A percentile compares a stretch with the other conserved stretches of the same genome.
phyloP scores from a whole-genome alignment of 2,113 vertebrate species.

The Corythornis vintsioides region DNA sequence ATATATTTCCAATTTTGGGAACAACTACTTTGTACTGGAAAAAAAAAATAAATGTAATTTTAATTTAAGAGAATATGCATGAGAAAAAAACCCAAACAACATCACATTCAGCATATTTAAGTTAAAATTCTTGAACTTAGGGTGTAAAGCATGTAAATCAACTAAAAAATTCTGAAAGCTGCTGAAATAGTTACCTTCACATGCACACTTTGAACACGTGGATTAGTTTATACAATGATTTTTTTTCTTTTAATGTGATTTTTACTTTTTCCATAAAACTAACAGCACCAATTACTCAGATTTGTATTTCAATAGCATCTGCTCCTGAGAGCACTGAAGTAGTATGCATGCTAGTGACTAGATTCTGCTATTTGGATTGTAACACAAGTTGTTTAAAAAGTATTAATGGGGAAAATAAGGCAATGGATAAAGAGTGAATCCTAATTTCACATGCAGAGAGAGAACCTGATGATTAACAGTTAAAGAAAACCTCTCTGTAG shows the following conservation, averaged over 20 bases:
- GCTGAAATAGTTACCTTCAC: neutral
- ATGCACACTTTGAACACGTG: neutral
- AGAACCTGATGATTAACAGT: neutral
- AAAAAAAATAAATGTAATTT: constrained; percentile 5
- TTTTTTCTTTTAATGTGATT: neutral
- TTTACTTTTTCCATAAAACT: neutral
- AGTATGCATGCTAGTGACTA: neutral
- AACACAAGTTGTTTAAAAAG: neutral
- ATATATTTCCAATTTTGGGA: constrained; percentile 97
- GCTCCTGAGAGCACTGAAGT: neutral
- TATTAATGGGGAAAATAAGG: neutral
- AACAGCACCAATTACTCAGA: neutral
- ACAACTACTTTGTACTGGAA: constrained; percentile 96
- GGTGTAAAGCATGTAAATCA: neutral
- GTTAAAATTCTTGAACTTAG: neutral
- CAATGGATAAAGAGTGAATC: neutral
- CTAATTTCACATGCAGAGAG: neutral
- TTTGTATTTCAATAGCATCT: neutral
- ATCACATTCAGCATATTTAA: neutral
- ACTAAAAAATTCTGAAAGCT: neutral
- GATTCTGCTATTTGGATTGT: neutral
- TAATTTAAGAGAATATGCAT: neutral
- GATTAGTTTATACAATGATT: neutral
- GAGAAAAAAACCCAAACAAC: neutral
- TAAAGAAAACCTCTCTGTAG: neutral